Percentiles rank a stretch among this genome's conserved stretches.
phyloP scores from a whole-genome alignment of 2,113 vertebrate species.

The Empidonax alnorum region DNA sequence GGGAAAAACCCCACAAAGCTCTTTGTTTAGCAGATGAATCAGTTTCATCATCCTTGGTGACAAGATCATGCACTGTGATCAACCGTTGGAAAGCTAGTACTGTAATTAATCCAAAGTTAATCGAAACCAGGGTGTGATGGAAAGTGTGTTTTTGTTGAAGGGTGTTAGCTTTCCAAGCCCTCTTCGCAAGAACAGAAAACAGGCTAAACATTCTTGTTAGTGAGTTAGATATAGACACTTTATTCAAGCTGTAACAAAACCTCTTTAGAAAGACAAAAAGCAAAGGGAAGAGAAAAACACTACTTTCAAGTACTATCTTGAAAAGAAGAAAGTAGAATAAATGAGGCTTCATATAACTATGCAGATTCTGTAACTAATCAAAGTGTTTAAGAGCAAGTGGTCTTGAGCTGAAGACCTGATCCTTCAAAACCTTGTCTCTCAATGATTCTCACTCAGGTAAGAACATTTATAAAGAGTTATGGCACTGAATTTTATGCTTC shows the following conservation, averaged over 20 bases:
- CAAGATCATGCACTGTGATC: conserved; percentile 29
- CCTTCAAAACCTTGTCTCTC: not conserved
- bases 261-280: not conserved
- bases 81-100: conserved; percentile 3
- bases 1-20: not conserved
- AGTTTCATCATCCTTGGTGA: conserved; percentile 43
- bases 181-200: not conserved
- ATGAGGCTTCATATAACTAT: not conserved
- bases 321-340: not conserved
- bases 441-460: not conserved
- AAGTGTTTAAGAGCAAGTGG: not conserved
- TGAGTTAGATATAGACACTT: not conserved
- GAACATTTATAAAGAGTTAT: not conserved
- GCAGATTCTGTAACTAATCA: not conserved
- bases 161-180: not conserved
- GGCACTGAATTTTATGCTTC: not conserved
- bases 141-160: not conserved
- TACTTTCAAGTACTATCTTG: not conserved
- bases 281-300: not conserved
- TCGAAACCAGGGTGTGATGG: conserved; percentile 22
- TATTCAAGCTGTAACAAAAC: not conserved
- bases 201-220: not conserved
- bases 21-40: conserved; percentile 20
- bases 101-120: conserved; percentile 38
- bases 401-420: not conserved